Base-by-base conservation (phyloP, 2,888 invertebrate genomes). In the Octonoba sinensis region DNA sequence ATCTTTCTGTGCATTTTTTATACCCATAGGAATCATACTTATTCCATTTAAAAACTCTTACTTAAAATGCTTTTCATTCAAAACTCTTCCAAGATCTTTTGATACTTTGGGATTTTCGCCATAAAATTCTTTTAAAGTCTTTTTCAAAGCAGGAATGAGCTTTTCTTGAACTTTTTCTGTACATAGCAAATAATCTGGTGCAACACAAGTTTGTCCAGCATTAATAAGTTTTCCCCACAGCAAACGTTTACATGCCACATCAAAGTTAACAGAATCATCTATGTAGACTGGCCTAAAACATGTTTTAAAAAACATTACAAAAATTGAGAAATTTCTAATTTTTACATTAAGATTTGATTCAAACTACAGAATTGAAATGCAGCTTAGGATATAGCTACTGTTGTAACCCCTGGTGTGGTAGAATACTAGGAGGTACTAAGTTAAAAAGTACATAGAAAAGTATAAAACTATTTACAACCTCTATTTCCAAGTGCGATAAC, bases 211-310 rank as follows among this genome's bases (percentile, higher is more conserved):
- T 90, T 99, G 98, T 0, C 99, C 99, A 16, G 88, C 86, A 89
- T 99, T 99, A 77, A 95, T 91, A 86, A 93, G 93, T 90, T 98
- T 99, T 15, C 99, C 99, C 99, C 98, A 99, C 2, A 97, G 89
- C 18, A 99, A 90, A 46, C 99, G 91, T 87, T 93, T 94, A 0
- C 93, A 92, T 0, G 96, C 92, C 8, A 94, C 90, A n/a, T 91
- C 90, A 70, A 98, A 89, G 88, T 99, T 93, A 0, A 91, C 94
- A 6, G 94, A 92, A 85, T 92, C 93, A 89, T 97, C 97, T 75
- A 99, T 91, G 88, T 95, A 97, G 0, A 94, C 94, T 0, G 99
- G 99, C 88, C 97, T 97, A 89, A 44, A 82, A 84, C 6, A 27
- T 36, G 36, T 36, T 36, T 36, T 36, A 4, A 36, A 36, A 36